phyloP scores from a whole-genome alignment of 2,113 vertebrate genomes.

The Cranoglanis bouderius region DNA sequence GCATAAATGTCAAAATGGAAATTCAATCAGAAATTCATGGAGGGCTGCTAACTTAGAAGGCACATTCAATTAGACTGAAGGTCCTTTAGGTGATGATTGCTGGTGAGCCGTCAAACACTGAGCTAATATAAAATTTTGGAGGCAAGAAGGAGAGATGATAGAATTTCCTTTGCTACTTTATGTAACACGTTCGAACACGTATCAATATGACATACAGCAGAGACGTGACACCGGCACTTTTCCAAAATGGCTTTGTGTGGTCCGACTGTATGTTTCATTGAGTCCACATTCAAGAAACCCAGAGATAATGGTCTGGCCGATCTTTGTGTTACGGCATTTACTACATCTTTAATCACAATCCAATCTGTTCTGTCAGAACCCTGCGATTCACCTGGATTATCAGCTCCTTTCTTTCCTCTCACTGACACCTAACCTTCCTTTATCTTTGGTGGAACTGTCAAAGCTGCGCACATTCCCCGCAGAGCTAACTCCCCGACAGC shows the following conservation, averaged over 20 bases:
- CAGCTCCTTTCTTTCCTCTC: constrained; percentile 24
- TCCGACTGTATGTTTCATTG: no score
- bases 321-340: constrained; percentile 10
- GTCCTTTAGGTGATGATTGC: neutral
- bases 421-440: constrained; percentile 18
- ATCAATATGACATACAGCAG: neutral
- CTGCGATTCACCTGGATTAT: constrained; percentile 32
- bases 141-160: neutral
- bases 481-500: constrained; percentile 6
- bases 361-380: constrained; percentile 19
- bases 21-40: constrained; percentile 10
- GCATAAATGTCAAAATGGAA: constrained; percentile 32
- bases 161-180: neutral
- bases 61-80: neutral
- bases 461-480: neutral
- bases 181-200: neutral
- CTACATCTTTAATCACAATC: constrained; percentile 4
- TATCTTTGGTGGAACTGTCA: constrained; percentile 25
- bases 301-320: constrained; percentile 2
- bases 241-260: neutral
- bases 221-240: neutral
- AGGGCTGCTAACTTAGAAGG: neutral
- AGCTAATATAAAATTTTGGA: neutral
- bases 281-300: neutral
- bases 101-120: neutral